These are phyloP conservation scores for Oryzias curvinotus DNA, from an alignment of 2,113 vertebrate genomes.

Conservation along the genomic window DNA sequence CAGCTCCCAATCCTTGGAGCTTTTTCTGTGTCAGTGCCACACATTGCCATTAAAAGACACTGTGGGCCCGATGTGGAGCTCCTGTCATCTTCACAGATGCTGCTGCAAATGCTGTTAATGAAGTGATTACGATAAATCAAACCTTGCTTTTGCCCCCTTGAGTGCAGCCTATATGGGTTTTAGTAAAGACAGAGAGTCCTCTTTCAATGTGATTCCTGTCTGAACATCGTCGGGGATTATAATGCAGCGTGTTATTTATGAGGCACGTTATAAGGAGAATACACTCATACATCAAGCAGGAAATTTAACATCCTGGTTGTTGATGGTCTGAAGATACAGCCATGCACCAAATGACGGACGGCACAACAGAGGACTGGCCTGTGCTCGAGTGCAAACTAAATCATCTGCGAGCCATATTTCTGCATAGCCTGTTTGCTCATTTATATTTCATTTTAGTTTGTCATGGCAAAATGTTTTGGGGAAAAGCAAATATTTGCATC, in stretches of 20 bases:
- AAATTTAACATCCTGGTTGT: conserved; percentile 31
- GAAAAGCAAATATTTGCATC: conserved; percentile 44
- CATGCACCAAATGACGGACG: conserved; percentile 48
- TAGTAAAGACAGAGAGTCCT: background rate
- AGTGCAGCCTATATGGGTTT: background rate
- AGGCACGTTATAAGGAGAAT: conserved; percentile 11
- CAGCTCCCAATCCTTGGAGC: conserved; percentile 43
- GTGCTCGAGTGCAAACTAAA: conserved; percentile 37
- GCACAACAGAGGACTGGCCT: conserved; percentile 19
- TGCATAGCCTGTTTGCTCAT: conserved; percentile 40
- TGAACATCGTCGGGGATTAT: conserved; percentile 17
- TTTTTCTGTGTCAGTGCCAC: conserved; percentile 51
- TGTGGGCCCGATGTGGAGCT: conserved; percentile 22
- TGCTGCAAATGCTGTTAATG: conserved; percentile 22
- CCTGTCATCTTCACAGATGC: conserved; percentile 18
- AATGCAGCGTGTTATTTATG: conserved; percentile 20
- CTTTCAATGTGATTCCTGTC: conserved; percentile 11
- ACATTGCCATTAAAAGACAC: conserved; percentile 35
- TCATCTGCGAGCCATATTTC: conserved; percentile 42
- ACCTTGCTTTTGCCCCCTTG: conserved; percentile 7
- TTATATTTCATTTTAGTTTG: conserved; percentile 53
- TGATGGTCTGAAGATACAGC: conserved; percentile 34
- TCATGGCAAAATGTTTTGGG: conserved; percentile 56
- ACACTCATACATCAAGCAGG: conserved; percentile 21
- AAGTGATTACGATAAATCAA: conserved; percentile 29